Conservation (phyloP, 2,113 vertebrate genomes). For the Cyprinodon variegatus region DNA sequence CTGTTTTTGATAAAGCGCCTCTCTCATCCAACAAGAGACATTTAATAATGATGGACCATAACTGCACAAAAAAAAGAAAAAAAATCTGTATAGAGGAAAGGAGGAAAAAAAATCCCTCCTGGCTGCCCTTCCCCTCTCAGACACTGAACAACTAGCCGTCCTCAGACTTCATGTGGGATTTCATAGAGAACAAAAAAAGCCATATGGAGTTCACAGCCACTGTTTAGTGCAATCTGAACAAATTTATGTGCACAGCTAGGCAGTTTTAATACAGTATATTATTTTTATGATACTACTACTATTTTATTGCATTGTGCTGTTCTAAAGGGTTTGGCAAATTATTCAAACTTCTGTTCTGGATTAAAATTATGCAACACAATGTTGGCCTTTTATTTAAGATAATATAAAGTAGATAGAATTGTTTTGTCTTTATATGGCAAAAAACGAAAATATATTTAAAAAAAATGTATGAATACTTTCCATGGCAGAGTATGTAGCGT, state of each 20-base stretch:
- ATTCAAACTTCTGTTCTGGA: too few species aligned
- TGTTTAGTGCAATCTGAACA: conserved; percentile 17
- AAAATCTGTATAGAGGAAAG: conserved; percentile 81
- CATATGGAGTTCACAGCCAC: conserved; percentile 28
- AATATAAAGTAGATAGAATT: not conserved
- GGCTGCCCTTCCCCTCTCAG: conserved; percentile 61
- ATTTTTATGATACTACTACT: not conserved
- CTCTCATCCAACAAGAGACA: conserved; percentile 89
- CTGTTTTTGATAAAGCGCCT: conserved; percentile 89
- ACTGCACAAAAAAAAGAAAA: conserved; percentile 74
- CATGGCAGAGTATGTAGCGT: not conserved
- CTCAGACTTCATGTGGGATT: conserved; percentile 46
- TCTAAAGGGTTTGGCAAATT: too few species aligned
- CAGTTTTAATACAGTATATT: not conserved
- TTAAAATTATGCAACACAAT: not conserved
- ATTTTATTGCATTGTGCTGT: too few species aligned
- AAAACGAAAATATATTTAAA: not conserved
- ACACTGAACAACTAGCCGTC: conserved; percentile 61
- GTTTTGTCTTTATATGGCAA: not conserved
- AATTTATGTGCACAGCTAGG: not conserved
- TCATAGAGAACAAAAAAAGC: conserved; percentile 30
- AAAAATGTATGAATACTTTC: not conserved
- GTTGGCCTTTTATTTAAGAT: not conserved
- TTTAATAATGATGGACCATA: conserved; percentile 94
- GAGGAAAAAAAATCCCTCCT: conserved; percentile 51